These are phyloP conservation scores for Hypolimnas misippus DNA, from an alignment of 2,888 invertebrate species.

Conservation along the genomic window DNA sequence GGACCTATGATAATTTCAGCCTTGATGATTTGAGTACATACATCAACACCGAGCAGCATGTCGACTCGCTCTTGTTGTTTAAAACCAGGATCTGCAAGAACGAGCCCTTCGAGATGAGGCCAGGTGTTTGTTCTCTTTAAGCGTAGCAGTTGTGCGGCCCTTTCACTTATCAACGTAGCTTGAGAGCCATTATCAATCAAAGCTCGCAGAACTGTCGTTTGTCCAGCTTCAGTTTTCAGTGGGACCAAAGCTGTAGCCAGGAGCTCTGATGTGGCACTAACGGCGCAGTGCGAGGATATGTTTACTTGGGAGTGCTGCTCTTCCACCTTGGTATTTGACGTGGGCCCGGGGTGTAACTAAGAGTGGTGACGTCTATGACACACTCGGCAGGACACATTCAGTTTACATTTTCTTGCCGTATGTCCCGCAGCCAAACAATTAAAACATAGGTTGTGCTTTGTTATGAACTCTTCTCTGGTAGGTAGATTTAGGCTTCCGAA, in stretches of 20 bases:
- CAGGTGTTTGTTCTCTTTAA: neutral
- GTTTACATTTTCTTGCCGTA: neutral
- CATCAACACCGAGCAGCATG: slow-evolving; percentile 42
- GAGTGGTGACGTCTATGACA: slow-evolving; percentile 2
- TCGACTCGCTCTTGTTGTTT: slow-evolving; percentile 41
- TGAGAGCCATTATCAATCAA: slow-evolving; percentile 46
- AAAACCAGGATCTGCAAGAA: neutral
- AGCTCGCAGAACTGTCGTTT: slow-evolving; percentile 39
- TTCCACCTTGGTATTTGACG: neutral
- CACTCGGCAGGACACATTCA: neutral
- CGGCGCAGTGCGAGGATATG: neutral
- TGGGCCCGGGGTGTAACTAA: neutral
- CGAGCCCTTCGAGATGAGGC: neutral
- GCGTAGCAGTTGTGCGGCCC: slow-evolving; percentile 18
- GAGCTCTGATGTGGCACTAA: slow-evolving; percentile 32
- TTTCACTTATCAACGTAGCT: slow-evolving; percentile 42
- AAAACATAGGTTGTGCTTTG: neutral
- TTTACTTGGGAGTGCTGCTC: slow-evolving; percentile 23
- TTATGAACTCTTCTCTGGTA: slow-evolving; percentile 1
- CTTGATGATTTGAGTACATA: slow-evolving; percentile 10
- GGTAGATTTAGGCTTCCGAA: neutral
- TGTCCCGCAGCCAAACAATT: slow-evolving; percentile 3
- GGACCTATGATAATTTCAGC: slow-evolving; percentile 33
- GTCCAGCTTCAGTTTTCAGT: slow-evolving; percentile 35
- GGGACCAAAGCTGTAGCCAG: slow-evolving; percentile 45